Base-by-base conservation (phyloP, 2,113 vertebrate genomes). In the Gopherus flavomarginatus region DNA sequence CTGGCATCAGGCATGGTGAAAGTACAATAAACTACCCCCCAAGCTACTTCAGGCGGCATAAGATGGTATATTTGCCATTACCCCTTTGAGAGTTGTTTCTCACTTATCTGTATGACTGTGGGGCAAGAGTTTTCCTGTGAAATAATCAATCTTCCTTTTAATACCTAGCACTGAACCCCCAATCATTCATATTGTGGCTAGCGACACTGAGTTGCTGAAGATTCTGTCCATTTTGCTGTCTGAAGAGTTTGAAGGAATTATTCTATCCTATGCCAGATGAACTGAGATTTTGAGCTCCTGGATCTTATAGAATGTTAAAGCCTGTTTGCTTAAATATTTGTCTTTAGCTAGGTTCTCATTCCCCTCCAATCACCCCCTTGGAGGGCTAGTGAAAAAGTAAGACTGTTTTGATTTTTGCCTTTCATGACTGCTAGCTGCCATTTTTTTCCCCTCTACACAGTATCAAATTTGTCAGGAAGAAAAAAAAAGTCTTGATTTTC, bases 101-200 rank as follows among this genome's bases (percentile, higher is more conserved):
- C 57, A 59, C 57, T 59, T 62, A 31, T 62, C 31, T 62, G 59
- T 62, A 31, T 3, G 5, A 62, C 59, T 62, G 59, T 35, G 21
- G 29, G 59, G 13, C 59, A 3, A 62, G 14, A 62, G 59, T 16
- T 62, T 62, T 62, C 29, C 59, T 16, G 29, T 62, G 59, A 62
- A 62, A 62, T 62, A 35, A 75, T 53, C 62, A 31, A 8, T 54
- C 56, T 85, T 50, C 19, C 79, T 78, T 72, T 82, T 44, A 35
- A 56, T 54, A n/a, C 62, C 35, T 0, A 0, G 78, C 27, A 57
- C n/a, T 62, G 77, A 80, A 13, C n/a, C 82, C 47, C 35, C 8
- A 0, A 0, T n/a, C 42, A 29, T 0, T 0, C 72, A 56, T 11
- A 9, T 38, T 10, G 75, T 1, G 29, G 21, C 65, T 2, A 2